Percentiles rank a stretch among this genome's conserved stretches.
Conservation (phyloP, 2,113 vertebrate genomes). For the Quiscalus mexicanus region DNA sequence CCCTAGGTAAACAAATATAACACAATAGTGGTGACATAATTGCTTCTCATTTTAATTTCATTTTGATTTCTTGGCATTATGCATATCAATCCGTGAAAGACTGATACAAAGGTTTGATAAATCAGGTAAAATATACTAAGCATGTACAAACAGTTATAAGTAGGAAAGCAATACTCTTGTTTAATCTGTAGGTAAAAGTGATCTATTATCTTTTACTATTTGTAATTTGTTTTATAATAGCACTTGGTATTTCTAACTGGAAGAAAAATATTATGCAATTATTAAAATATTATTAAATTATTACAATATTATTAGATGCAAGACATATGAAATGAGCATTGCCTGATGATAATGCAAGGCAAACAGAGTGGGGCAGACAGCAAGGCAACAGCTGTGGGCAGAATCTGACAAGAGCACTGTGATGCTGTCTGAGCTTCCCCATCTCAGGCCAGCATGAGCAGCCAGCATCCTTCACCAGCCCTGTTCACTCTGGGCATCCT, state of each 20-base stretch:
- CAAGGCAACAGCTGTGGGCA: neutral
- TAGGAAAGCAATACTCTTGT: neutral
- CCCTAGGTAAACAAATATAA: neutral
- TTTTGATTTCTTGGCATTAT: neutral
- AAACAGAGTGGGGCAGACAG: neutral
- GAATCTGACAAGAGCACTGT: neutral
- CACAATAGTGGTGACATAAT: neutral
- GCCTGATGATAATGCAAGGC: no score
- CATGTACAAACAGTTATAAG: neutral
- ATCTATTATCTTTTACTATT: neutral
- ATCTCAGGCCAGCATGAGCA: rapidly evolving
- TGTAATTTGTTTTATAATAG: neutral
- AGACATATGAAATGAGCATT: no score
- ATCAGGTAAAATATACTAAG: neutral
- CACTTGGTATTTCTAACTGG: neutral
- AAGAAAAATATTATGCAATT: neutral
- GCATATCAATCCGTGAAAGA: neutral
- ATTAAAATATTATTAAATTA: no score
- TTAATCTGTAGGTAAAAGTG: neutral
- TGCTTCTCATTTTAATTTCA: neutral
- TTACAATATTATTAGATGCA: no score
- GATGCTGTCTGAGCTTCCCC: neutral
- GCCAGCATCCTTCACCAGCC: neutral
- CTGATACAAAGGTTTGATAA: neutral
- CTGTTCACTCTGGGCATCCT: neutral